These are phyloP conservation scores for Ia io DNA, from an alignment of 2,113 vertebrate species.

Conservation along the genomic window DNA sequence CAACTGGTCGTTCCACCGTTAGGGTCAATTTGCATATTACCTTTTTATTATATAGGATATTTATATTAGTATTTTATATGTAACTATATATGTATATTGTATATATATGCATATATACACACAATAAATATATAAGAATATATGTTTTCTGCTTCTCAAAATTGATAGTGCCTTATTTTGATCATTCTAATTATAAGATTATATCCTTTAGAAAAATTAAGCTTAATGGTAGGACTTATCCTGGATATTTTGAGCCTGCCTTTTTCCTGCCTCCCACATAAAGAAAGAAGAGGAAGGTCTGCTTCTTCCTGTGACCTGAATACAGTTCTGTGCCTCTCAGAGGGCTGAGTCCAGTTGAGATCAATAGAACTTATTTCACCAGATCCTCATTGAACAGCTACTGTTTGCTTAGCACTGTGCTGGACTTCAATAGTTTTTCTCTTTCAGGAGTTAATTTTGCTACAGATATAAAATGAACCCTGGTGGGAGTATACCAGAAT, in stretches of 20 bases:
- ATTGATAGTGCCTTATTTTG: background rate
- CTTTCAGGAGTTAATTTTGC: conserved; percentile 37
- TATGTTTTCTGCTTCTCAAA: background rate
- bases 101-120: background rate
- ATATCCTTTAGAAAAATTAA: background rate
- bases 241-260: background rate
- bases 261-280: background rate
- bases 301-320: background rate
- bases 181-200: background rate
- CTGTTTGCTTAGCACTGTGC: background rate
- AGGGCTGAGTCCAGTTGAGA: background rate
- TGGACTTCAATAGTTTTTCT: conserved; percentile 8
- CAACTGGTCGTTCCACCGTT: too few relatives aligned
- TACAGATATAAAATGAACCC: background rate
- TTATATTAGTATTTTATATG: background rate
- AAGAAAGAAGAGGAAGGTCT: background rate
- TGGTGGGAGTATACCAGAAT: background rate
- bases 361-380: background rate
- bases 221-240: background rate
- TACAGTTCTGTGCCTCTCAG: background rate
- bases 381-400: background rate
- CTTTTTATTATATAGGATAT: background rate
- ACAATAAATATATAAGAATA: background rate
- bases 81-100: background rate
- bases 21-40: too few relatives aligned